A percentile compares a stretch with the other conserved stretches of the same genome.
These are phyloP conservation scores for Paralichthys olivaceus DNA, from an alignment of 2,113 vertebrate species.

Conservation along the genomic window DNA sequence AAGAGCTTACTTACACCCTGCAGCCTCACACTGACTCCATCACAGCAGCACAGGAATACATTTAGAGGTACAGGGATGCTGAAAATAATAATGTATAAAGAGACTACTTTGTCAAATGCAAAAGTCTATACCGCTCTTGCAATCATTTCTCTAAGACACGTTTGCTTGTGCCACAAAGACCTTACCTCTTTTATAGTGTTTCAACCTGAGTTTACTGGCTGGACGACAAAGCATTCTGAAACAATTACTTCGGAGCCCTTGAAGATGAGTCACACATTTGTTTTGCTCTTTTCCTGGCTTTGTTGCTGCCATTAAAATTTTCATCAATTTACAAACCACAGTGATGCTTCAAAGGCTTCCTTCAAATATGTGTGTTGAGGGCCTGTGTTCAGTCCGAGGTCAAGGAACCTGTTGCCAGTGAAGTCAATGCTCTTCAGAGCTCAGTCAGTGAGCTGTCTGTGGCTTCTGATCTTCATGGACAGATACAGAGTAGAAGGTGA, in stretches of 20 bases:
- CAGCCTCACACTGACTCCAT: constrained; percentile 49
- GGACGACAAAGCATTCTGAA: constrained; percentile 55
- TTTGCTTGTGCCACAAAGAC: constrained; percentile 26
- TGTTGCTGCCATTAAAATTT: constrained; percentile 44
- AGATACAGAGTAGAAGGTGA: constrained; percentile 16
- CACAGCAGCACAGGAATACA: constrained; percentile 29
- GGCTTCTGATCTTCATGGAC: constrained; percentile 12
- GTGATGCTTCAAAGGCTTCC: constrained; percentile 49
- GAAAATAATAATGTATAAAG: constrained; percentile 11
- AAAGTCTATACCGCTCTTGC: not conserved
- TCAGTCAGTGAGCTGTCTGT: not conserved
- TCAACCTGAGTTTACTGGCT: constrained; percentile 51
- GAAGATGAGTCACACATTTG: constrained; percentile 63
- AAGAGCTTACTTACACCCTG: constrained; percentile 58
- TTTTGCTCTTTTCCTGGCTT: constrained; percentile 51
- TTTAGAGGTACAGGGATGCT: constrained; percentile 1
- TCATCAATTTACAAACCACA: constrained; percentile 46
- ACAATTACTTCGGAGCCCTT: constrained; percentile 48
- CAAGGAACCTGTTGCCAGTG: constrained; percentile 37
- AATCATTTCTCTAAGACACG: not conserved
- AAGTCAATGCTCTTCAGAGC: constrained; percentile 8
- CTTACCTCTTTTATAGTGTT: constrained; percentile 25
- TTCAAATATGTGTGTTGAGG: constrained; percentile 8
- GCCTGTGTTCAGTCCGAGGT: constrained; percentile 10
- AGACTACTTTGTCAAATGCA: not conserved